Base-by-base conservation (phyloP, 2,113 vertebrate genomes). In the Psephotus haematonotus region DNA sequence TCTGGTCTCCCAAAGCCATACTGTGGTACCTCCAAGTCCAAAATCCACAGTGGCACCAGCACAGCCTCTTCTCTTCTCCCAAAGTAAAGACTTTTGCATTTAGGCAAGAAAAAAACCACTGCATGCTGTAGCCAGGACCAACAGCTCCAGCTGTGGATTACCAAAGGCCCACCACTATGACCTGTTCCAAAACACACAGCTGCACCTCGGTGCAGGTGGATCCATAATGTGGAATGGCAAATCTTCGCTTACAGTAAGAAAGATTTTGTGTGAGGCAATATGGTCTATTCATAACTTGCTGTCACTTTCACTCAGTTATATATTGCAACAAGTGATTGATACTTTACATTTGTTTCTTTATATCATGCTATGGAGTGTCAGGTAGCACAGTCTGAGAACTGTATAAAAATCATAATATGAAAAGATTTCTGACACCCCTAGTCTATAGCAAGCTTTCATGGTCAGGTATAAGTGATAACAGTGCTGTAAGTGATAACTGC, bases 151-250 rank as follows among this genome's bases (percentile, higher is more conserved):
- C 28, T 39, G 37, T 18, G 12, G 19, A 5, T 43, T 31, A 64
- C 35, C 24, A 82, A 55, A 64, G 31, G 8, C 33, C 17, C 22
- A 11, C 1, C 25, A 24, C 35, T 27, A 4, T 20, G 10, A 72
- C 17, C 15, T 35, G 8, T 13, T 12, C 41, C 81, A 6, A 8
- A 63, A 31, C 2, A 44, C 33, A 25, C 33, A 43, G 28, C 37
- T 76, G 31, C 29, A 60, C 31, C 55, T 79, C 4, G 0, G 1
- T 11, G 17, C 18, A 25, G 31, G 4, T 17, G 6, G 31, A 16
- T 37, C 11, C 41, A 11, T 29, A 27, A 43, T 0, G 17, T 41
- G 19, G 13, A 31, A 49, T 14, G 29, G 25, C 13, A 92, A 79
- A 76, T 11, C 67, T 55, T 59, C 29, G 23, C 25, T 63, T 15